These are phyloP conservation scores for Andrena haemorrhoa DNA, from an alignment of 2,888 invertebrate species.

Conservation along the genomic window DNA sequence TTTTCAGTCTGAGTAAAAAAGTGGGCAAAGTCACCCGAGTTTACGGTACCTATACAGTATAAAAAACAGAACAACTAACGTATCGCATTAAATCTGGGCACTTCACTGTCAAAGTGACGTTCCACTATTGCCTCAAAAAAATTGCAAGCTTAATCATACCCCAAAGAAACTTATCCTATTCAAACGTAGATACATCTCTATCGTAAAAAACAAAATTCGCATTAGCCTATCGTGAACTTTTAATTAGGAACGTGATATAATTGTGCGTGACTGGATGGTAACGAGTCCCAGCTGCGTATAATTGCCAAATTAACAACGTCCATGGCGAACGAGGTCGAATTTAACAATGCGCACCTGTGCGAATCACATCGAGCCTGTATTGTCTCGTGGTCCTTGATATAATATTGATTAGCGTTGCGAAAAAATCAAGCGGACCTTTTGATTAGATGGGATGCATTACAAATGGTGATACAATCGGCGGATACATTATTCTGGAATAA, in stretches of 20 bases:
- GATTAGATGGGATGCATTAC: neutral
- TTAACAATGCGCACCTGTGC: slow-evolving; percentile 36
- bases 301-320: slow-evolving; percentile 45
- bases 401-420: slow-evolving; percentile 25
- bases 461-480: neutral
- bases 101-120: neutral
- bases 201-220: neutral
- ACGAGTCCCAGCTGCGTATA: slow-evolving; percentile 47
- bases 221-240: slow-evolving; percentile 27
- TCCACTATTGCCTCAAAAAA: neutral
- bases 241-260: slow-evolving; percentile 34
- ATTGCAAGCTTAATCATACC: neutral
- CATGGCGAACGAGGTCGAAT: slow-evolving; percentile 39
- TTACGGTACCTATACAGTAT: too few species aligned
- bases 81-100: neutral
- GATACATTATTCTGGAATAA: neutral
- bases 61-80: too few species aligned
- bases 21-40: too few species aligned
- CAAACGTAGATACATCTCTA: neutral
- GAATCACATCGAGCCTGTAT: slow-evolving; percentile 20
- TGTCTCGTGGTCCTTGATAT: slow-evolving; percentile 26
- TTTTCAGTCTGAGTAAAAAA: too few species aligned
- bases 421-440: neutral
- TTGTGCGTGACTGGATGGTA: slow-evolving; percentile 5
- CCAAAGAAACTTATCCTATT: too few species aligned